Conservation (phyloP, 2,888 invertebrate genomes). For the Stenotaenia linearis region DNA sequence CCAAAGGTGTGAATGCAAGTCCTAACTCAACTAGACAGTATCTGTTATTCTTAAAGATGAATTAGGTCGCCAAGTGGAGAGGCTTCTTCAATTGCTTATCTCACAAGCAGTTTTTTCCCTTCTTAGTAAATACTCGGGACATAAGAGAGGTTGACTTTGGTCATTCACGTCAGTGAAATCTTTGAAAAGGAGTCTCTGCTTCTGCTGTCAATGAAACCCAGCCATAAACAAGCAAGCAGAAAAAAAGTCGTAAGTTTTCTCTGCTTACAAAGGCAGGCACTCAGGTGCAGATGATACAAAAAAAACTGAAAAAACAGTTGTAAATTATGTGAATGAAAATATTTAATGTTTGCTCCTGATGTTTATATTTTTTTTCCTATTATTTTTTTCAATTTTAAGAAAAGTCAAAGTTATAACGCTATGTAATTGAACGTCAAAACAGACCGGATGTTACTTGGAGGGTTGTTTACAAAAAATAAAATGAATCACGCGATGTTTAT, state of each 20-base stretch:
- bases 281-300: slow-evolving; percentile 17
- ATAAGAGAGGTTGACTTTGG: slow-evolving; percentile 13
- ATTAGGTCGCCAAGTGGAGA: neutral
- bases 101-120: neutral
- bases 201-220: slow-evolving; percentile 14
- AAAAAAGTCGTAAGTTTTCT: slow-evolving; percentile 13
- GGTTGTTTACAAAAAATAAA: neutral
- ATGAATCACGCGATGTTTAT: neutral
- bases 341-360: neutral
- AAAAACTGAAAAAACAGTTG: neutral
- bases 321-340: slow-evolving; percentile 12
- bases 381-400: neutral
- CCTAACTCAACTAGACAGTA: slow-evolving; percentile 10
- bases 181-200: neutral
- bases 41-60: slow-evolving; percentile 20
- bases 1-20: neutral
- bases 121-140: slow-evolving; percentile 13
- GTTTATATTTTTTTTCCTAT: neutral
- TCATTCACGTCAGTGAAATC: slow-evolving; percentile 24
- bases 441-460: slow-evolving; percentile 11
- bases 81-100: slow-evolving; percentile 26
- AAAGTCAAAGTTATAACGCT: neutral
- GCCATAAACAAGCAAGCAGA: slow-evolving; percentile 2
- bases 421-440: neutral
- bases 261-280: neutral